These are phyloP conservation scores for Bos taurus DNA, from an alignment of 2,113 vertebrate genomes.

Conservation along the genomic window DNA sequence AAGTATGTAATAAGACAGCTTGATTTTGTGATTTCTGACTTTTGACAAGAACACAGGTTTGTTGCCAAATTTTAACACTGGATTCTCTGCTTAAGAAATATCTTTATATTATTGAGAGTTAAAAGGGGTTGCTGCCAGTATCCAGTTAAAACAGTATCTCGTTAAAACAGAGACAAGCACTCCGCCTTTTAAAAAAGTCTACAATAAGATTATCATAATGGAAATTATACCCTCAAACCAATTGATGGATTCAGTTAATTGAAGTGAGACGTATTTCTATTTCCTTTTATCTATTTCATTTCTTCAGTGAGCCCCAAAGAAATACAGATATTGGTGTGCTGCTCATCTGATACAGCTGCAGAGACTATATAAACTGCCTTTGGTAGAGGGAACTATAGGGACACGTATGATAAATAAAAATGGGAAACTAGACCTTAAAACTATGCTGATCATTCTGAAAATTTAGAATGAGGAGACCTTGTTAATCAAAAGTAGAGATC, in stretches of 20 bases:
- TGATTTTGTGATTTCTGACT: not conserved
- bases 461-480: not conserved
- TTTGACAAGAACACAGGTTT: not conserved
- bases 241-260: not conserved
- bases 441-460: not conserved
- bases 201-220: not conserved
- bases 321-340: not conserved
- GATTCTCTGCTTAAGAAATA: not conserved
- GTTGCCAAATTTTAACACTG: slow-evolving; percentile 19
- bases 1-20: not conserved
- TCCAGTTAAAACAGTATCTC: not conserved
- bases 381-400: not conserved
- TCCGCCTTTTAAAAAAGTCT: not conserved
- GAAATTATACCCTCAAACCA: slow-evolving; percentile 29
- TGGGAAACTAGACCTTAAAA: not conserved
- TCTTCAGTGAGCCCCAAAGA: not conserved
- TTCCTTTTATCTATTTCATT: not conserved
- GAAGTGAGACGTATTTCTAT: not conserved
- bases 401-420: not conserved
- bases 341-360: not conserved
- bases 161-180: not conserved
- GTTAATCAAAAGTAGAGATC: not conserved
- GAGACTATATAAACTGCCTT: not conserved
- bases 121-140: not conserved
- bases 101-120: not conserved